Evolutionary conservation across 2,797 vertebrate genomes (phyloP).

Genomic region (Neopelma chrysocephalum): DNA sequence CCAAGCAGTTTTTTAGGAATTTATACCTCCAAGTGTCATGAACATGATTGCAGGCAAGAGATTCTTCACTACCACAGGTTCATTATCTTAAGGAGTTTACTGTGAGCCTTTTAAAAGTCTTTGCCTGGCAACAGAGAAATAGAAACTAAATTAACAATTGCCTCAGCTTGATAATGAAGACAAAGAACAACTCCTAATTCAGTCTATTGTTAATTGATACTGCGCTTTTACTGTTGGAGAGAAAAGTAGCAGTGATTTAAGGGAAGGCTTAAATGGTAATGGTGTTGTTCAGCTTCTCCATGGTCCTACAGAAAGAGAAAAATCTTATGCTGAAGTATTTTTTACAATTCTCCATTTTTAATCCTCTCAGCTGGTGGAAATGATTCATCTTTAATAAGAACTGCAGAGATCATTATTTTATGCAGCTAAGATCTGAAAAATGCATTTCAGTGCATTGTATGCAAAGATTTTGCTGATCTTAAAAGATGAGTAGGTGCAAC

Average conservation of each 20-base stretch:
- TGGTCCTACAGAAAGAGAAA: not conserved
- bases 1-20: not conserved
- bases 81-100: constrained; percentile 23
- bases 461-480: not conserved
- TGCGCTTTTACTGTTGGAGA: not conserved
- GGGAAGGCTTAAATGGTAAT: not conserved
- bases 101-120: constrained; percentile 3
- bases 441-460: not conserved
- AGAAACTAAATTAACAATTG: constrained; percentile 28
- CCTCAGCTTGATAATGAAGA: constrained; percentile 18
- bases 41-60: not conserved
- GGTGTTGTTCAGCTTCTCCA: not conserved
- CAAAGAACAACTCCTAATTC: constrained; percentile 30
- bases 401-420: not conserved
- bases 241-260: not conserved
- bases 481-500: not conserved
- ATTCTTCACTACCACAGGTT: not conserved
- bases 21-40: not conserved
- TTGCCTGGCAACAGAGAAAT: not conserved
- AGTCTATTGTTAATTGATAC: constrained; percentile 30
- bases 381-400: not conserved
- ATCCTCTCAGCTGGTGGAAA: not conserved
- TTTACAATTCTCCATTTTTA: not conserved
- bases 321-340: not conserved
- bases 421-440: not conserved